Evolutionary conservation across 2,888 invertebrate genomes (phyloP), one percentile per base, ranked within the genome.

Genomic region (Epistrophe eligans): DNA sequence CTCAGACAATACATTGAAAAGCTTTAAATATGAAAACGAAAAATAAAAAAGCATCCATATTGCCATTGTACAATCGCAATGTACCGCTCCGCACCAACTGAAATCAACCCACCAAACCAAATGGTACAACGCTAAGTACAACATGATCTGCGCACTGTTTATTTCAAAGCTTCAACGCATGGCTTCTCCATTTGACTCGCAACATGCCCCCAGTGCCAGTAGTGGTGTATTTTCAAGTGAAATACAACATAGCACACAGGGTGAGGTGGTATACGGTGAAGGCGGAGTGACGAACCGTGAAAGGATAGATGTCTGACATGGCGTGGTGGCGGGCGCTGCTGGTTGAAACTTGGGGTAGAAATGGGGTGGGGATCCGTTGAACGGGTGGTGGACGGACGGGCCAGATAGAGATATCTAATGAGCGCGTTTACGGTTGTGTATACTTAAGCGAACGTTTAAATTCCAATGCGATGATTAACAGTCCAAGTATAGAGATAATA

Each of bases 381-480:
- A 57, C 50, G 45, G 62, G 62, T 64, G 73, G 79, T 66, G 48
- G 57, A 24, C 11, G 57, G 67, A 66, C 55, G 70, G 80, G 74
- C 43, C 64, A 73, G 85, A 87, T 87, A 83, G 87, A 87, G 83
- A 87, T 87, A 87, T 87, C 87, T 87, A 87, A 87, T 87, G 79
- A 87, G 87, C 83, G 87, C 87, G 76, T 87, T 87, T 83, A 87
- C 83, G 79, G 87, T 83, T 83, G 83, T 87, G 79, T 87, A 87
- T 87, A 89, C 89, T 90, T 90, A 89, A 91, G 91, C 90, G 90
- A 88, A 91, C 79, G 83, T 83, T 87, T 87, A 91, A 92, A 91
- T 91, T 91, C 91, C 91, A 90, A 90, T 90, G 90, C 89, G 92
- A 92, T 92, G 92, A 92, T 92, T 92, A 92, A 92, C 91, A 91